Percentiles rank a stretch among this genome's conserved stretches.
Evolutionary conservation across 2,113 vertebrate species (phyloP).

Genomic region (Macrotis lagotis): DNA sequence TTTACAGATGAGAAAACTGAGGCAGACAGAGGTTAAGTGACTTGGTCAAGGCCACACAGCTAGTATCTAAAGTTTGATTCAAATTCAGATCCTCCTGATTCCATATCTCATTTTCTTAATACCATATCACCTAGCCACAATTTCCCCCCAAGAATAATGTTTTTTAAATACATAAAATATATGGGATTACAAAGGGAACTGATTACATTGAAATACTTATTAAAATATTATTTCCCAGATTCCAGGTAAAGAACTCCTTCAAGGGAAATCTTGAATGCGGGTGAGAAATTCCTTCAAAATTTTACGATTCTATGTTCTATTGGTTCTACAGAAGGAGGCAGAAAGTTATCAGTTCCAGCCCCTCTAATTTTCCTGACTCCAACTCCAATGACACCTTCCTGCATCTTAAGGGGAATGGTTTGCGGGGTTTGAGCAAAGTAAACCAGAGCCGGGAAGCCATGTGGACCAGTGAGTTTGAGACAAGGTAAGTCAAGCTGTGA

Average conservation of each 20-base stretch:
- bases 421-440: neutral
- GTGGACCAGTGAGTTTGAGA: neutral
- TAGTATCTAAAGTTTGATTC: neutral
- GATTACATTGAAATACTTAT: neutral
- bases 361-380: neutral
- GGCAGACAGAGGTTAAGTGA: neutral
- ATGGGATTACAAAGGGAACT: neutral
- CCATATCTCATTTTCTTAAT: neutral
- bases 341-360: neutral
- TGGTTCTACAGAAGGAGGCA: neutral
- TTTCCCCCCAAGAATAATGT: neutral
- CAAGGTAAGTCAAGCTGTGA: neutral
- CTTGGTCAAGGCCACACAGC: neutral
- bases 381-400: neutral
- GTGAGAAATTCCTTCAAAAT: neutral
- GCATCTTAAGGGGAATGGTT: neutral
- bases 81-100: neutral
- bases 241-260: neutral
- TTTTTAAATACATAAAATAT: neutral
- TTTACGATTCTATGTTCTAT: neutral
- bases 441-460: neutral
- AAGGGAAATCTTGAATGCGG: neutral
- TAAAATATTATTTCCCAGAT: neutral
- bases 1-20: neutral
- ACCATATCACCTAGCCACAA: neutral